Conservation (phyloP, 1,140 invertebrate species). For the Stegodyphus dumicola region DNA sequence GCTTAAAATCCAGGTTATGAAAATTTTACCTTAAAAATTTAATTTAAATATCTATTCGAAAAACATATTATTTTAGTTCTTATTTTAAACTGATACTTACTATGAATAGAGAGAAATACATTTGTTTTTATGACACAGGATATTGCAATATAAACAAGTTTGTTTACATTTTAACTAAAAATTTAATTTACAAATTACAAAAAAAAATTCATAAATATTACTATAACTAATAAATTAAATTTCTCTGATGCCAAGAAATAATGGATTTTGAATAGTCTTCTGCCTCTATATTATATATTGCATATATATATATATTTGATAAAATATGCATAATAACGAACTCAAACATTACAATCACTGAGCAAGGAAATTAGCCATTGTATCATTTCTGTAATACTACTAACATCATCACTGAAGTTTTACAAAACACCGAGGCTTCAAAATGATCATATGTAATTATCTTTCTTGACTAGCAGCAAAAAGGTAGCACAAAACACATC, state of each 20-base stretch:
- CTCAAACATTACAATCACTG: not conserved
- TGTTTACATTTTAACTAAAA: no score
- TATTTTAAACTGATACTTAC: no score
- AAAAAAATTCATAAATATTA: slow-evolving; percentile 28
- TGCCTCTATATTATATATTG: not conserved
- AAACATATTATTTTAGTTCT: no score
- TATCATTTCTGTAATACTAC: not conserved
- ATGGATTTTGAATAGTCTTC: not conserved
- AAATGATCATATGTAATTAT: slow-evolving; percentile 37
- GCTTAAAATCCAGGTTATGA: no score
- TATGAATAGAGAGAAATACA: no score
- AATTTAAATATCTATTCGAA: no score
- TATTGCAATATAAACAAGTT: no score
- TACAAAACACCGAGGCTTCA: slow-evolving; percentile 45
- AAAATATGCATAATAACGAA: not conserved
- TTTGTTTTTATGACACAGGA: no score
- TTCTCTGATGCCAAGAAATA: slow-evolving; percentile 18
- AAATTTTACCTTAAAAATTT: no score
- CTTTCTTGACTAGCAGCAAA: slow-evolving; percentile 48
- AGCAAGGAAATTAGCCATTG: slow-evolving; percentile 3
- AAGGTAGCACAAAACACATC: slow-evolving; percentile 42
- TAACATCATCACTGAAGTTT: slow-evolving; percentile 30
- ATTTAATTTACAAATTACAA: not conserved
- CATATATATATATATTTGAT: no score
- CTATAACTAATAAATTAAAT: slow-evolving; percentile 1